Evolutionary conservation across 2,797 vertebrate species (phyloP), one percentile per base, ranked within the genome.

Genomic region (Tangara arthus): DNA sequence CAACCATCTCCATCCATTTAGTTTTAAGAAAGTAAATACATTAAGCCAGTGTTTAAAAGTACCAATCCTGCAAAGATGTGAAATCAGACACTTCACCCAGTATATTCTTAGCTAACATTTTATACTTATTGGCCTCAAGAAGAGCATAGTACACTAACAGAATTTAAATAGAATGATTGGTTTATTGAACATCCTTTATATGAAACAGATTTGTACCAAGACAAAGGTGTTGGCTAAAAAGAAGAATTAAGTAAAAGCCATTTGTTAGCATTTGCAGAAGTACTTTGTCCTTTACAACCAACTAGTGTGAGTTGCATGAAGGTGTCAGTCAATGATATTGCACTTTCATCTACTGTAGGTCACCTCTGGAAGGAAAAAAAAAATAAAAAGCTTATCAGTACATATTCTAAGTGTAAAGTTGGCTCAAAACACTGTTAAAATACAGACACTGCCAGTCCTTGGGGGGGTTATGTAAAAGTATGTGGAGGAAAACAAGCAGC

Each of bases 221-320:
- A 97, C 97, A 97, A 97, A 97, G 92, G 92, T 96, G 86, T 65
- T 97, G 90, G 77, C 95, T 97, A 96, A 97, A 96, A 88, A 97
- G 72, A 93, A 87, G 64, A 87, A 97, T 97, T 98, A 96, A 97
- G 91, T 96, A 96, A 97, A 97, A 93, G 95, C 92, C 96, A 95
- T 96, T 97, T 97, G 87, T 93, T 95, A 97, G 92, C 83, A 81
- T 97, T 97, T 95, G 96, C 82, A 79, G 94, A 95, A 97, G 55
- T 81, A 91, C 89, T 94, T 97, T 96, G 95, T 91, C 97, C 97
- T 97, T 98, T 97, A 95, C 96, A 97, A 96, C 96, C 96, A 97
- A 89, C 96, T 96, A 95, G 68, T 94, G 84, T 93, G 93, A 95
- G 93, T 96, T 98, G 91, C 76, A 78, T 95, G 89, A 47, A 94